Percentiles rank a stretch among this genome's conserved stretches.
These are phyloP conservation scores for Drosophila nebulosa DNA, from an alignment of 1,140 invertebrate genomes.

Conservation along the genomic window DNA sequence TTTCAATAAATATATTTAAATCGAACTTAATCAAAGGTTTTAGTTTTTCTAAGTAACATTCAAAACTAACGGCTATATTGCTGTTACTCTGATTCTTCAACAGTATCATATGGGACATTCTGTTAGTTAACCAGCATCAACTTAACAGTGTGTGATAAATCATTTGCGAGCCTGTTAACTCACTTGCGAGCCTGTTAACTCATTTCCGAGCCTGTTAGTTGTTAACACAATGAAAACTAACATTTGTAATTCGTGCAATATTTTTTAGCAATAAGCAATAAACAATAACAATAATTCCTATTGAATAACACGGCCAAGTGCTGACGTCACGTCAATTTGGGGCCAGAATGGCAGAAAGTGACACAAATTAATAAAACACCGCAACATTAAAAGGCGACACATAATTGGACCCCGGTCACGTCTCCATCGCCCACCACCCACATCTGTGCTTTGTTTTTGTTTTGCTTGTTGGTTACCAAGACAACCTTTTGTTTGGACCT, in stretches of 20 bases:
- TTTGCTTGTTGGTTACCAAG: constrained; percentile 61
- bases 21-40: no score
- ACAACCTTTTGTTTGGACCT: constrained; percentile 52
- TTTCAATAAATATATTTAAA: no score
- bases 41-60: no score
- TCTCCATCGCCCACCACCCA: not conserved
- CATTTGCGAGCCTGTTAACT: no score
- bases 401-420: not conserved
- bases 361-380: not conserved
- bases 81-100: not conserved
- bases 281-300: not conserved
- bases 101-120: no score
- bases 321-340: not conserved
- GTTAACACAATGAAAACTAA: no score
- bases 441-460: constrained; percentile 52
- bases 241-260: constrained; percentile 20
- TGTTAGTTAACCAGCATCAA: no score
- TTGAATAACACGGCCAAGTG: not conserved
- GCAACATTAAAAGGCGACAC: not conserved
- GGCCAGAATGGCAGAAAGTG: not conserved
- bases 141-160: no score
- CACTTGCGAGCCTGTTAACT: no score
- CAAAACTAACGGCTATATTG: no score
- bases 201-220: no score
- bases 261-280: not conserved